Conservation (phyloP, 2,888 invertebrate genomes). For the Thereva nobilitata region DNA sequence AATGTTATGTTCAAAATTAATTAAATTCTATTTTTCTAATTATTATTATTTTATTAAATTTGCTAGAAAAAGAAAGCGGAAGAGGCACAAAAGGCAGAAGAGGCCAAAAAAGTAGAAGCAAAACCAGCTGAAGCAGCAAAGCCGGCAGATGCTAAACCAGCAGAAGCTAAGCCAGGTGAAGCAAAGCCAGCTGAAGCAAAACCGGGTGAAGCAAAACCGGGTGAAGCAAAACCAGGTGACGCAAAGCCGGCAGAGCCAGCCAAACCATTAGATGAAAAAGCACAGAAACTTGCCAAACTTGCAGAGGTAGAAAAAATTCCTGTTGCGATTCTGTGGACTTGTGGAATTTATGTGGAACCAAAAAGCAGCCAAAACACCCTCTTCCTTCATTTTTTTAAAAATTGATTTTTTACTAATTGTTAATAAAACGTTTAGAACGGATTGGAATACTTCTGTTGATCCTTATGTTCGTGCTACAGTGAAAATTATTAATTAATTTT, state of each 20-base stretch:
- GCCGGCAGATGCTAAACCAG: slow-evolving; percentile 41
- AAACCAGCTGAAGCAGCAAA: slow-evolving; percentile 44
- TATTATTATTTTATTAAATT: slow-evolving; percentile 59
- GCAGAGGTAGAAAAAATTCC: not conserved
- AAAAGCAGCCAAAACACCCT: too few relatives aligned
- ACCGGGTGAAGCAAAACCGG: slow-evolving; percentile 37
- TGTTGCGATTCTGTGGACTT: too few relatives aligned
- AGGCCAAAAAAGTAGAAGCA: slow-evolving; percentile 49
- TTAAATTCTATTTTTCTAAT: slow-evolving; percentile 17
- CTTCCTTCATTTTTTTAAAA: too few relatives aligned
- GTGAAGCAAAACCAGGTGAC: slow-evolving; percentile 35
- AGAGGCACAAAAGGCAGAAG: slow-evolving; percentile 65
- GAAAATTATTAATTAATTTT: too few relatives aligned
- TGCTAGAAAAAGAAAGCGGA: slow-evolving; percentile 80
- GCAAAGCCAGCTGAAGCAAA: slow-evolving; percentile 39
- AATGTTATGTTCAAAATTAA: not conserved
- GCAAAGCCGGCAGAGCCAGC: slow-evolving; percentile 43
- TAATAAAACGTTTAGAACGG: too few relatives aligned
- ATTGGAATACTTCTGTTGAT: too few relatives aligned
- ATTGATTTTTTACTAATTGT: too few relatives aligned
- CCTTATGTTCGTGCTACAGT: too few relatives aligned
- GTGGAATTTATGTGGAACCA: too few relatives aligned
- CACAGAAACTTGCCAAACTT: too few relatives aligned
- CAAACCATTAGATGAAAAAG: slow-evolving; percentile 25
- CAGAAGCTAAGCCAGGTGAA: slow-evolving; percentile 42